Base-by-base conservation (phyloP, 2,797 vertebrate species). In the Geotrypetes seraphini region DNA sequence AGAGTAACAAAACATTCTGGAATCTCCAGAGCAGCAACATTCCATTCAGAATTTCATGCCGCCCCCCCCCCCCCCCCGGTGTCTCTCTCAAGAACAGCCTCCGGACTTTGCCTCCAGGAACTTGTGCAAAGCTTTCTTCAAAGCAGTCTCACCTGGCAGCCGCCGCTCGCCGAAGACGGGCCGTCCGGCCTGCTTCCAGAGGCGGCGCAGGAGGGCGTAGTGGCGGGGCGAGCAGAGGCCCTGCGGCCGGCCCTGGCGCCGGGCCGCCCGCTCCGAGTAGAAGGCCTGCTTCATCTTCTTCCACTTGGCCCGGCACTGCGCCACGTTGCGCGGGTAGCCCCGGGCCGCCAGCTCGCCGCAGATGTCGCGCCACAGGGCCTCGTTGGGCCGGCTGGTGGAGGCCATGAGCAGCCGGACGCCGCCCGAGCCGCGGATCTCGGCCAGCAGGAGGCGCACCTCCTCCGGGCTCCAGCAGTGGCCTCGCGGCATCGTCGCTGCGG, bases 301-400 rank as follows among this genome's bases (percentile, higher is more conserved):
- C 63, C 63, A 66, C 41, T 63, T 66, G 53, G 31, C 37, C 13
- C 60, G 57, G 48, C 63, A 66, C 43, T 63, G 63, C 12, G 46
- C n/a, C 41, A 60, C 46, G 23, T 7, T 63, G 24, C 53, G 49
- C 16, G 1, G 5, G 18, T 58, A 60, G 31, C 60, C 53, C 0
- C 36, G 33, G 0, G 9, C 36, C 4, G 9, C 27, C 46, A 63
- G 31, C 2, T 36, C 15, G 2, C 0, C n/a, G 8, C 46, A 47
- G 39, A 66, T 51, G 9, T 29, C 12, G 22, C 1, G 16, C 63
- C 63, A 66, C 5, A 60, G 45, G 1, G 38, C 50, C 48, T 53
- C 43, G 36, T 49, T 63, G 51, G 53, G 60, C 10, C 46, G 38
- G 14, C 57, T 58, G 4, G 53, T 51, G 33, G 63, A 63, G 17